phyloP scores from a whole-genome alignment of 2,113 vertebrate species.

The Cynoglossus semilaevis region DNA sequence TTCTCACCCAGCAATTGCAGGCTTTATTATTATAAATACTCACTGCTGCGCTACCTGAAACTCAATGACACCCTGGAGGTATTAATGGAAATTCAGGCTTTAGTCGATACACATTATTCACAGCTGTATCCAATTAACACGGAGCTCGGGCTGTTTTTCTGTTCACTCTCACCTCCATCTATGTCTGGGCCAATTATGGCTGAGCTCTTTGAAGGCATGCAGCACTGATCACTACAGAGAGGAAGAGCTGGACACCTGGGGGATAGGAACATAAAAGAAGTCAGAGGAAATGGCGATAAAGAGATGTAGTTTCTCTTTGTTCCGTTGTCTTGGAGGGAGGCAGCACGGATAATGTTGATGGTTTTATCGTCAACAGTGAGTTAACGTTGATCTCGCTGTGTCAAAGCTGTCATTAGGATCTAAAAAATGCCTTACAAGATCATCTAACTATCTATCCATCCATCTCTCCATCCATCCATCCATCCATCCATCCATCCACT shows the following conservation, averaged over 20 bases:
- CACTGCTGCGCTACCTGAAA: constrained; percentile 45
- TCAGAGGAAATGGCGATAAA: constrained; percentile 1
- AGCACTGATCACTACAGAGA: constrained; percentile 52
- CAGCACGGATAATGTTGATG: no score
- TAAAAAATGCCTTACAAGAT: no score
- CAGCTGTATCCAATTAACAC: constrained; percentile 70
- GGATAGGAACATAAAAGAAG: neutral
- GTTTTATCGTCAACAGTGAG: neutral
- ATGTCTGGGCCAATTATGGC: constrained; percentile 67
- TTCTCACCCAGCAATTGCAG: constrained; percentile 39
- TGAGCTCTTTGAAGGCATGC: constrained; percentile 43
- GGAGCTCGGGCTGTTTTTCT: constrained; percentile 38
- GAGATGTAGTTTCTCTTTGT: neutral
- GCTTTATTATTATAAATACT: constrained; percentile 67
- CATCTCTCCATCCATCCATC: no score
- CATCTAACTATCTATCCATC: no score
- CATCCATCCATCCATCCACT: no score
- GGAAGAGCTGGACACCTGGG: constrained; percentile 15
- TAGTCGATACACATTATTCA: constrained; percentile 75
- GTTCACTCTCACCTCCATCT: constrained; percentile 52
- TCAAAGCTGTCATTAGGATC: no score
- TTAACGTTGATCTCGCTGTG: no score
- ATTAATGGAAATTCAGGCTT: constrained; percentile 71
- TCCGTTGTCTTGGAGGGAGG: constrained; percentile 13
- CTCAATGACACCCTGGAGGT: constrained; percentile 38